Conservation (phyloP, 2,797 vertebrate species). For the Diceros bicornis region DNA sequence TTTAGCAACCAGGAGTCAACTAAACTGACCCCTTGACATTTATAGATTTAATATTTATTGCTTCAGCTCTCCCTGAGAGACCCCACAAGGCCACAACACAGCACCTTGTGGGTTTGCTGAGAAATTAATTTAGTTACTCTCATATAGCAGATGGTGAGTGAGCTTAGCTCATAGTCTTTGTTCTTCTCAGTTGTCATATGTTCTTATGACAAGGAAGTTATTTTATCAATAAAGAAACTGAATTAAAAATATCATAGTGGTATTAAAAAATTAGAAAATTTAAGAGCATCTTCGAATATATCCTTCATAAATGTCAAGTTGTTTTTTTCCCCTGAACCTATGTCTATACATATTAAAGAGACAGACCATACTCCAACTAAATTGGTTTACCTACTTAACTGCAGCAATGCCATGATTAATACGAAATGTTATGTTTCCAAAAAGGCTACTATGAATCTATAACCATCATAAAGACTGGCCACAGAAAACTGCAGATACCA, state of each 20-base stretch:
- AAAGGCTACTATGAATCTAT: constrained; percentile 14
- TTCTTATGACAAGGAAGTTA: constrained; percentile 38
- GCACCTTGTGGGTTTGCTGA: not conserved
- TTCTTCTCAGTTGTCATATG: not conserved
- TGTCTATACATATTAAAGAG: not conserved
- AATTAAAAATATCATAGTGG: not conserved
- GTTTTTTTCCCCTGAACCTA: not conserved
- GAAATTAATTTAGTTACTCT: constrained; percentile 28
- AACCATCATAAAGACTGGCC: not conserved
- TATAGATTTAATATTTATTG: constrained; percentile 46
- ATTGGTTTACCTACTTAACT: not conserved
- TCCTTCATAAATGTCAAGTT: constrained; percentile 36
- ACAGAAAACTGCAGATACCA: constrained; percentile 62
- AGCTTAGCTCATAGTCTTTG: constrained; percentile 10
- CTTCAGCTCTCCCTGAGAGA: constrained; percentile 3
- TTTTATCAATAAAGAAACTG: constrained; percentile 52
- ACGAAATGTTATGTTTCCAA: not conserved
- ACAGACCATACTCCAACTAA: not conserved
- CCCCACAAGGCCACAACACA: not conserved
- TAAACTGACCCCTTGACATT: not conserved
- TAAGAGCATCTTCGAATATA: constrained; percentile 33
- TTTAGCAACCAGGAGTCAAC: constrained; percentile 38
- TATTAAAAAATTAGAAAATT: constrained; percentile 24
- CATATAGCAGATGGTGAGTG: not conserved
- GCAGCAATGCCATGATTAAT: not conserved